A percentile compares a stretch with the other conserved stretches of the same genome.
Evolutionary conservation across 2,797 vertebrate genomes (phyloP).

Genomic region (Euphonia xanthogaster): DNA sequence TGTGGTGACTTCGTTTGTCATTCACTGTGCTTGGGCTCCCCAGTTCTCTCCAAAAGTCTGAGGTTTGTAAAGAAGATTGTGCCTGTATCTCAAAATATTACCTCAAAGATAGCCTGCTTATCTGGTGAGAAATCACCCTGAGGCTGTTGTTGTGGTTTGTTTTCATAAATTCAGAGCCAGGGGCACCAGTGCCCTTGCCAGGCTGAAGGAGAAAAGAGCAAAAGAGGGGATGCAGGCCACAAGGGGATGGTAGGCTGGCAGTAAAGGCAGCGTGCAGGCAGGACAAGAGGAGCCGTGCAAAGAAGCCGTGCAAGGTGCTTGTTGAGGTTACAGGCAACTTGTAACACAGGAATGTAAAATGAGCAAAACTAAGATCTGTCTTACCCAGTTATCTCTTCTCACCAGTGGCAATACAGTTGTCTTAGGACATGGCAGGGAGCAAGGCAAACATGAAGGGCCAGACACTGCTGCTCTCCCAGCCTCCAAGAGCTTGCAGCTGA

Average conservation of each 20-base stretch:
- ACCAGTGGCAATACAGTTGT: not conserved
- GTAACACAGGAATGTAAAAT: not conserved
- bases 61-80: not conserved
- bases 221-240: not conserved
- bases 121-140: not conserved
- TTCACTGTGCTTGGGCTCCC: not conserved
- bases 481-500: not conserved
- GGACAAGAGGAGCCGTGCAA: not conserved
- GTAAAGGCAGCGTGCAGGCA: not conserved
- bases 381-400: not conserved
- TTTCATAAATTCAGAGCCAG: not conserved
- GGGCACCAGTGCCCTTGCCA: too few species aligned
- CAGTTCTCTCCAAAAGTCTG: not conserved
- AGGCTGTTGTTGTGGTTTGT: not conserved
- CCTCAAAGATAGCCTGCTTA: not conserved
- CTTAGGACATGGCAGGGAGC: not conserved
- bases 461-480: not conserved
- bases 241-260: too few species aligned
- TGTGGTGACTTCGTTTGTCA: not conserved
- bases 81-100: not conserved
- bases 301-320: fast-evolving
- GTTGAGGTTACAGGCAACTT: not conserved
- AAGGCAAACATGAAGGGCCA: fast-evolving
- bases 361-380: not conserved
- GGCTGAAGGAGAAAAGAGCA: not conserved